Conservation (phyloP, 2,888 invertebrate species). For the Eupithecia vulgata region DNA sequence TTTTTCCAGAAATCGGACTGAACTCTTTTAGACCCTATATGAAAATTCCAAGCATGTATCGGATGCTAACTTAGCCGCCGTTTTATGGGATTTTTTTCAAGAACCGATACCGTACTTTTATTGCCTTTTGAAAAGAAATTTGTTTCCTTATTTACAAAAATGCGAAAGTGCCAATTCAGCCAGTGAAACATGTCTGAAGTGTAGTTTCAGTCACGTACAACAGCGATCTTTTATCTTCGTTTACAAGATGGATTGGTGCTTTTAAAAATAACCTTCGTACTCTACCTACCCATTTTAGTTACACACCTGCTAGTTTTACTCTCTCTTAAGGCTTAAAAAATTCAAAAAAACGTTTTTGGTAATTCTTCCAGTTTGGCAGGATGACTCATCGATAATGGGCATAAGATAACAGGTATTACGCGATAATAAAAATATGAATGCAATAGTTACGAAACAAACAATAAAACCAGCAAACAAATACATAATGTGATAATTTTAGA, state of each 20-base stretch:
- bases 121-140: slow-evolving; percentile 23
- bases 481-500: neutral
- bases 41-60: slow-evolving; percentile 26
- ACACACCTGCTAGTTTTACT: neutral
- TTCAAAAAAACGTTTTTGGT: neutral
- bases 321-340: neutral
- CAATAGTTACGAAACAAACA: neutral
- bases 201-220: slow-evolving; percentile 37
- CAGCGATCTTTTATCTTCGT: slow-evolving; percentile 35
- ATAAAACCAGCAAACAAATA: too few relatives aligned
- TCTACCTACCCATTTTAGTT: neutral
- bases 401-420: too few relatives aligned
- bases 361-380: neutral
- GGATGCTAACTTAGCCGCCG: slow-evolving; percentile 20
- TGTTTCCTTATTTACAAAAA: slow-evolving; percentile 27
- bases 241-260: slow-evolving; percentile 37
- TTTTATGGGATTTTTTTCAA: slow-evolving; percentile 25
- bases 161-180: slow-evolving; percentile 35
- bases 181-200: slow-evolving; percentile 28
- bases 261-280: slow-evolving; percentile 27
- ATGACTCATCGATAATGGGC: neutral
- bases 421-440: too few relatives aligned
- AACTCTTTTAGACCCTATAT: neutral
- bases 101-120: slow-evolving; percentile 31
- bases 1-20: neutral